Evolutionary conservation across 2,888 invertebrate species (phyloP).

Genomic region (Epirrhoe alternata): DNA sequence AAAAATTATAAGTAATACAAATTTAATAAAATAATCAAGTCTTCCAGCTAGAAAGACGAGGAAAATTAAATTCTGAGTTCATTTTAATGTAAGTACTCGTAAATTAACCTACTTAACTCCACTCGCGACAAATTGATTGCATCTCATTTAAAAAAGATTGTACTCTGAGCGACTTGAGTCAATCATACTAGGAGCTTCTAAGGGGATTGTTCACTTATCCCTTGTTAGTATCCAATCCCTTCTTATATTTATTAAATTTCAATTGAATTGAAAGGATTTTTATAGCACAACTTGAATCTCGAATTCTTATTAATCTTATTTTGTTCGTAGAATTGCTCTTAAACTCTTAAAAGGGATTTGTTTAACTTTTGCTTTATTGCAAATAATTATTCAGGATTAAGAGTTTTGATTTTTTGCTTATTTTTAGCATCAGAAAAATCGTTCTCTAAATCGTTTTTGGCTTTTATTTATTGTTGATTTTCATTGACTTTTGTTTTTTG

Average conservation of each 20-base stretch:
- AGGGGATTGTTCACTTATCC: slow-evolving; percentile 42
- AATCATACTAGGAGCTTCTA: slow-evolving; percentile 30
- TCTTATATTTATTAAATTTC: slow-evolving; percentile 44
- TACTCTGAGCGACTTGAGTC: slow-evolving; percentile 15
- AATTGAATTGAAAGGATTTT: slow-evolving; percentile 47
- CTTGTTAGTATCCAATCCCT: slow-evolving; percentile 42
- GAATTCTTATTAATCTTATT: slow-evolving; percentile 12
- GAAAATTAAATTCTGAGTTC: neutral
- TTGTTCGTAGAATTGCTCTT: slow-evolving; percentile 4
- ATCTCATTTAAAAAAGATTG: slow-evolving; percentile 18
- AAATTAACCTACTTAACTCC: slow-evolving; percentile 1
- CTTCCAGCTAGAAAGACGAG: neutral
- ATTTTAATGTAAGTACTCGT: neutral
- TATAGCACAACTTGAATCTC: slow-evolving; percentile 37
- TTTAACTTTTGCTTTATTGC: too few species aligned
- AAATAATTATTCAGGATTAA: too few species aligned
- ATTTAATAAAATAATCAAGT: too few species aligned
- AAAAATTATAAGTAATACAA: too few species aligned
- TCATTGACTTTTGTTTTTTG: too few species aligned
- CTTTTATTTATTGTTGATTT: too few species aligned
- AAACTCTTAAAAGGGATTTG: too few species aligned
- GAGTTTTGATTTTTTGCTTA: too few species aligned
- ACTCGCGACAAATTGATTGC: slow-evolving; percentile 14
- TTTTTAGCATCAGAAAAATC: too few species aligned
- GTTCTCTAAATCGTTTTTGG: too few species aligned